Percentiles rank a stretch among this genome's conserved stretches.
These are phyloP conservation scores for Chamaea fasciata DNA, from an alignment of 2,113 vertebrate genomes.

Conservation along the genomic window DNA sequence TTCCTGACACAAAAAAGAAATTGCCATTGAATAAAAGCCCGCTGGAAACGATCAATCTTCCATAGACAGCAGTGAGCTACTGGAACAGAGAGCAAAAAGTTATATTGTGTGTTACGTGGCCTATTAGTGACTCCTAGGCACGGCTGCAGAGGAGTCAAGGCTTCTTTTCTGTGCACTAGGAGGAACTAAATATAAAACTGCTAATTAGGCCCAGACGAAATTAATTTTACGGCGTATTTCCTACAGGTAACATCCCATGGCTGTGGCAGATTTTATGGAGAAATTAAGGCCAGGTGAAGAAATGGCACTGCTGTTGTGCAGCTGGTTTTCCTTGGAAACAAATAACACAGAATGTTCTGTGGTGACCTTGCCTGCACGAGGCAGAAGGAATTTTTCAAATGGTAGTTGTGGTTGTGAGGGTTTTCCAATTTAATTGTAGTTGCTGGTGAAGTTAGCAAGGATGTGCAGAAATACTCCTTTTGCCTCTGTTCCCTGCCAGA, in stretches of 20 bases:
- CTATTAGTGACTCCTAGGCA: background rate
- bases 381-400: background rate
- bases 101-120: background rate
- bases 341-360: background rate
- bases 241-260: background rate
- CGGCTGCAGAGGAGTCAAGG: background rate
- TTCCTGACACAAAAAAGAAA: background rate
- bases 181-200: background rate
- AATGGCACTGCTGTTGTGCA: background rate
- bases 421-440: background rate
- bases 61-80: background rate
- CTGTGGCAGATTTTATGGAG: background rate
- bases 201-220: conserved; percentile 3
- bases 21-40: background rate
- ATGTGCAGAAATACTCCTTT: background rate
- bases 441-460: background rate
- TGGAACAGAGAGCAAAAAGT: background rate
- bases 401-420: background rate
- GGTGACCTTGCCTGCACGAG: background rate
- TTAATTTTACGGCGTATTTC: background rate
- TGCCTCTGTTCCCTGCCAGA: background rate
- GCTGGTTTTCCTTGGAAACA: background rate
- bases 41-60: background rate
- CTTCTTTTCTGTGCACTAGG: background rate
- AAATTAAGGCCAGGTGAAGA: background rate